Evolutionary conservation across 2,113 vertebrate species (phyloP).

Genomic region (Lepus americanus): DNA sequence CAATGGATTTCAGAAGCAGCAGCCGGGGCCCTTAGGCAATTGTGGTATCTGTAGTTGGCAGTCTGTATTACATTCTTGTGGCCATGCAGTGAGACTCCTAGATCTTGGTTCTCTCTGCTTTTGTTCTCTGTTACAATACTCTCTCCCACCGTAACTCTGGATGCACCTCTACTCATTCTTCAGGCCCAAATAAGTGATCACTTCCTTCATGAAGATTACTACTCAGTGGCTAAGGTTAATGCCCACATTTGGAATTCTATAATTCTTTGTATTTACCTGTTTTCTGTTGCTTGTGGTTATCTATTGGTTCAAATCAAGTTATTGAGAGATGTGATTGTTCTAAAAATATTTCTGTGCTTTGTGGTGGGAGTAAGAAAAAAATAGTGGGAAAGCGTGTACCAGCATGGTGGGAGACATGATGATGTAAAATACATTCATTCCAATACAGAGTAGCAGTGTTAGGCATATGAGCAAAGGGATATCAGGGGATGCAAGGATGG

Average conservation of each 20-base stretch:
- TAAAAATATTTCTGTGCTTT: not conserved
- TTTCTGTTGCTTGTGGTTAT: not conserved
- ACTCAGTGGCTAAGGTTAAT: not conserved
- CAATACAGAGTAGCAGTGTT: not conserved
- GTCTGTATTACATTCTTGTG: not conserved
- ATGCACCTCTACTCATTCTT: not conserved
- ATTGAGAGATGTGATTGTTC: not conserved
- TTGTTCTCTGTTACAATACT: not conserved
- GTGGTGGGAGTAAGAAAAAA: not conserved
- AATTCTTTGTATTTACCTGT: not conserved
- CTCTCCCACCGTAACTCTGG: not conserved
- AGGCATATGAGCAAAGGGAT: not conserved
- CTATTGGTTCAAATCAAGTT: not conserved
- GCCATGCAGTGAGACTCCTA: no score
- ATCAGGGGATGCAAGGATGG: not conserved
- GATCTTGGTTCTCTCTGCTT: not conserved
- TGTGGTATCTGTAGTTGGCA: not conserved
- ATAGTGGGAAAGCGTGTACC: not conserved
- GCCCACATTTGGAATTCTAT: constrained; percentile 8
- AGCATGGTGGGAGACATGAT: not conserved
- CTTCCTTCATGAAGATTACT: not conserved
- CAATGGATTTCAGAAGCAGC: not conserved
- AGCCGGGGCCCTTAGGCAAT: not conserved
- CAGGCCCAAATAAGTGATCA: not conserved
- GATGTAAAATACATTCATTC: not conserved